Evolutionary conservation across 2,113 vertebrate species (phyloP).

Genomic region (Camelus bactrianus): DNA sequence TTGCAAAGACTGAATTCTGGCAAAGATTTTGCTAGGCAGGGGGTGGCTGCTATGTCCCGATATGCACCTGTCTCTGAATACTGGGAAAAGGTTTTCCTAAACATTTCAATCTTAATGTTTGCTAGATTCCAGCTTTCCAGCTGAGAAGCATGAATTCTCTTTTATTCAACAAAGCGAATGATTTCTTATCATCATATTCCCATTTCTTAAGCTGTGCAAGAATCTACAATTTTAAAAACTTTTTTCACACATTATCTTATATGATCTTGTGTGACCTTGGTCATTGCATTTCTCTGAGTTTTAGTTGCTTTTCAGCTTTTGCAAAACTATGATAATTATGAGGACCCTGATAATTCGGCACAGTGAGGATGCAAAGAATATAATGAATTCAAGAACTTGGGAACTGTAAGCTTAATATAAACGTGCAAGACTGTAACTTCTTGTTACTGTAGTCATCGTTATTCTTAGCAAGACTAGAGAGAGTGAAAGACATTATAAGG

Average conservation of each 20-base stretch:
- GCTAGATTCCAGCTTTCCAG: background rate
- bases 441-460: background rate
- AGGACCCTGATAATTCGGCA: background rate
- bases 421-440: background rate
- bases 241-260: background rate
- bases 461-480: background rate
- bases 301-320: background rate
- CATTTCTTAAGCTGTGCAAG: background rate
- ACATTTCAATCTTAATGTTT: background rate
- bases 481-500: background rate
- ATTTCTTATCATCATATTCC: background rate
- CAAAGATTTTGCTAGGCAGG: conserved; percentile 7
- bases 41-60: conserved; percentile 1
- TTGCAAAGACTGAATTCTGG: conserved; percentile 57
- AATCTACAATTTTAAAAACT: background rate
- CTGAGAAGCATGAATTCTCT: background rate
- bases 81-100: background rate
- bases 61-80: background rate
- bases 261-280: conserved; percentile 20
- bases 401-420: background rate
- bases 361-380: background rate
- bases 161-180: background rate
- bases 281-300: background rate
- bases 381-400: background rate
- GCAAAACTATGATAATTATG: background rate